These are phyloP conservation scores for Aleadryas rufinucha DNA, from an alignment of 2,113 vertebrate species.

Conservation along the genomic window DNA sequence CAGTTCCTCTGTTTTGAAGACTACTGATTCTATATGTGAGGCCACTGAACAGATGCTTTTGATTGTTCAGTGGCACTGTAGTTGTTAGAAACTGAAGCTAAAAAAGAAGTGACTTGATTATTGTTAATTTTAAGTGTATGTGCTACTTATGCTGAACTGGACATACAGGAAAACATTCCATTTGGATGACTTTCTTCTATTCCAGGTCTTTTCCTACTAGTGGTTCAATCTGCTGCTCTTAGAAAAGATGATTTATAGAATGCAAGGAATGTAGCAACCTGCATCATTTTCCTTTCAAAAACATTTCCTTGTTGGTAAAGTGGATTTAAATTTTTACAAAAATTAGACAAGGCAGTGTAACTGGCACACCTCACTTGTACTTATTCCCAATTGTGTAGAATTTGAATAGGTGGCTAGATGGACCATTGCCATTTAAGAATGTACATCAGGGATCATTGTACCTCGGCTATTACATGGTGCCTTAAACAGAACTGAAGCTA, in stretches of 20 bases:
- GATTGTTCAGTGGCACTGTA: slow-evolving; percentile 67
- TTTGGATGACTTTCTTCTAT: slow-evolving; percentile 80
- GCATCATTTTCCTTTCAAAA: slow-evolving; percentile 76
- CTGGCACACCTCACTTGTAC: slow-evolving; percentile 80
- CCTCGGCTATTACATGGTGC: slow-evolving; percentile 88
- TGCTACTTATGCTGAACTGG: slow-evolving; percentile 79
- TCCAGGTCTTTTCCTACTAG: slow-evolving; percentile 80
- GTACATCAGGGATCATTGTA: slow-evolving; percentile 87
- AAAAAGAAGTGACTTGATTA: slow-evolving; percentile 71
- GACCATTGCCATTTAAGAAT: slow-evolving; percentile 85
- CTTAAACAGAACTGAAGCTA: slow-evolving; percentile 87
- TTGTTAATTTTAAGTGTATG: slow-evolving; percentile 73
- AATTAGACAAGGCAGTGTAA: slow-evolving; percentile 80
- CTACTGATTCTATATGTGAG: slow-evolving; percentile 78
- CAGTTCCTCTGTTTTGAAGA: slow-evolving; percentile 73
- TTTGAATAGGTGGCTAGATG: slow-evolving; percentile 82
- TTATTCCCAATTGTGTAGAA: slow-evolving; percentile 76
- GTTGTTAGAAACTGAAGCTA: slow-evolving; percentile 68
- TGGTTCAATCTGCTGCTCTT: slow-evolving; percentile 83
- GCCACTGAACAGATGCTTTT: slow-evolving; percentile 68
- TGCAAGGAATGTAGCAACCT: slow-evolving; percentile 85
- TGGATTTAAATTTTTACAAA: slow-evolving; percentile 76
- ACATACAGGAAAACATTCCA: slow-evolving; percentile 78
- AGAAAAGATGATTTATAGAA: slow-evolving; percentile 79
- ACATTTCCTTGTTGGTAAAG: slow-evolving; percentile 77